phyloP scores from a whole-genome alignment of 1,140 invertebrate species.

The Penaeus japonicus region DNA sequence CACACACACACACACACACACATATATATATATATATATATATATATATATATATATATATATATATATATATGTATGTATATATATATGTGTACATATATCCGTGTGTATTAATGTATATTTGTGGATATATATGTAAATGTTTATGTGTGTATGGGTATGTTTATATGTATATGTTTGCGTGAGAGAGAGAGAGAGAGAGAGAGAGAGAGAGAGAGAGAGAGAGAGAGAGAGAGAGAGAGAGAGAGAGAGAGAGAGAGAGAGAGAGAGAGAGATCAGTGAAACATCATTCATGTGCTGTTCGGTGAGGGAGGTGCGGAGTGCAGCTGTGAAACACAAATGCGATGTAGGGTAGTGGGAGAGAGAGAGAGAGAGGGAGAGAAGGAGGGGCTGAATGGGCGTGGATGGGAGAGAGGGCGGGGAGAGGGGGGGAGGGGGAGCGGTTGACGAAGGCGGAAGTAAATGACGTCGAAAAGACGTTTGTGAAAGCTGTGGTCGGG shows the following conservation, averaged over 20 bases:
- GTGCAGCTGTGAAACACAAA: too few species aligned
- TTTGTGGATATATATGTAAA: too few species aligned
- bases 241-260: not conserved
- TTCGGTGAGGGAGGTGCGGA: too few species aligned
- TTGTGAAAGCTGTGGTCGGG: too few species aligned
- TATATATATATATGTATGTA: too few species aligned
- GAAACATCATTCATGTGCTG: too few species aligned
- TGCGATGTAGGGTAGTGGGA: not conserved
- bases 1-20: too few species aligned
- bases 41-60: too few species aligned
- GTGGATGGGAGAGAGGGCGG: not conserved
- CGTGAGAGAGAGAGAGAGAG: not conserved
- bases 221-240: not conserved
- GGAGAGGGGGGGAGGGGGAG: not conserved
- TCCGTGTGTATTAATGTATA: too few species aligned
- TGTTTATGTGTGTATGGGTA: not conserved
- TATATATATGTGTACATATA: too few species aligned
- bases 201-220: not conserved
- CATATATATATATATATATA: too few species aligned
- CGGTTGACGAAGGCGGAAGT: not conserved
- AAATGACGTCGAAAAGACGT: not conserved
- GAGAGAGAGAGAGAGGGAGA: not conserved
- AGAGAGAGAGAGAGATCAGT: not conserved
- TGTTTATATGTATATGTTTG: not conserved
- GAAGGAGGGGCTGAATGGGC: not conserved